Evolutionary conservation across 1,140 invertebrate species (phyloP).

Genomic region (Elymnias hypermnestra): DNA sequence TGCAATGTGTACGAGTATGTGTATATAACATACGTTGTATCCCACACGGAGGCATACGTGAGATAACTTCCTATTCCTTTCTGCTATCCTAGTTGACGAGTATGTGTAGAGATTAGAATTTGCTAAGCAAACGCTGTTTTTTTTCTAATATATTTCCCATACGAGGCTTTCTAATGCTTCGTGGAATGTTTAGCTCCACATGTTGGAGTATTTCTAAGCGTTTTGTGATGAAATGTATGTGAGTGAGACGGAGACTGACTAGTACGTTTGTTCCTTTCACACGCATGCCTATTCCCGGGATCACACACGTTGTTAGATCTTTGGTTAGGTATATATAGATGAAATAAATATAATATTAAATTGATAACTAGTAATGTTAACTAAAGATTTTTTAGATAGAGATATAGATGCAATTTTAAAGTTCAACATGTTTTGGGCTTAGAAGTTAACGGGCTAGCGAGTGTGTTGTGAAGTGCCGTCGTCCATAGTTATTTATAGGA

Average conservation of each 20-base stretch:
- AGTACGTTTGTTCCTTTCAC: constrained; percentile 8
- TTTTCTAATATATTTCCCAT: constrained; percentile 63
- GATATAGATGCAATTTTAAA: too few species aligned
- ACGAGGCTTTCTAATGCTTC: constrained; percentile 34
- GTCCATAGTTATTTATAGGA: too few species aligned
- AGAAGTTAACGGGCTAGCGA: too few species aligned
- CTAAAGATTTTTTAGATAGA: too few species aligned
- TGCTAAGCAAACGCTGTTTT: constrained; percentile 68
- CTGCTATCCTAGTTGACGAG: constrained; percentile 60
- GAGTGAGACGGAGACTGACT: constrained; percentile 16
- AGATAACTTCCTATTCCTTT: constrained; percentile 40
- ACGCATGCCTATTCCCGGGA: constrained; percentile 15
- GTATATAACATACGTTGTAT: constrained; percentile 51
- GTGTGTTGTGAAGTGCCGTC: too few species aligned
- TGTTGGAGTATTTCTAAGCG: constrained; percentile 10
- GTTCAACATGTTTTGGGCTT: too few species aligned
- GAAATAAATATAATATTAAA: too few species aligned
- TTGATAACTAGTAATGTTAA: too few species aligned
- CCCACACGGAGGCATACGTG: constrained; percentile 58
- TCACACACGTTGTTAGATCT: constrained; percentile 26
- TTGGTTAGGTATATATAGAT: too few species aligned
- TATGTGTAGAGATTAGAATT: constrained; percentile 75
- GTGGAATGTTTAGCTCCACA: neutral
- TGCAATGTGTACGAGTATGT: constrained; percentile 59
- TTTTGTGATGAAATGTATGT: neutral